phyloP scores from a whole-genome alignment of 2,888 invertebrate genomes.

The Lithophane socia region DNA sequence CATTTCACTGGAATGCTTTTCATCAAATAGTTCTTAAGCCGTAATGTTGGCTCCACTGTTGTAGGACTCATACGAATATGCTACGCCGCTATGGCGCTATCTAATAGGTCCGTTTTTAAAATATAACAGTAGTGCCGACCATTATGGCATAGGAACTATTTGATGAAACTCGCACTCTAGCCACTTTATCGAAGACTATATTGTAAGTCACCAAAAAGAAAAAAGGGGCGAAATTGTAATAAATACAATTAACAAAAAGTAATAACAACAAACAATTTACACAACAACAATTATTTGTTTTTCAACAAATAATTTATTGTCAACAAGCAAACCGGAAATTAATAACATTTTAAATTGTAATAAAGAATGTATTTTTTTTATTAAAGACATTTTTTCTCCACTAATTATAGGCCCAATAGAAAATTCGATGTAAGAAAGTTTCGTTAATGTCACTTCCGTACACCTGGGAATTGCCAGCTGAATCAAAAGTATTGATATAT shows the following conservation, averaged over 20 bases:
- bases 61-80: no score
- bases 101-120: no score
- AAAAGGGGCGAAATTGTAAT: neutral
- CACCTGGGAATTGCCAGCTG: slow-evolving; percentile 45
- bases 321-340: no score
- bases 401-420: neutral
- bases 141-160: no score
- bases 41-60: no score
- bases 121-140: no score
- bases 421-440: neutral
- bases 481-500: slow-evolving; percentile 16
- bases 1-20: neutral
- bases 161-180: no score
- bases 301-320: neutral
- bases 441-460: slow-evolving; percentile 2
- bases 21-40: no score
- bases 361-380: no score
- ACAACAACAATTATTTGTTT: neutral
- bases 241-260: neutral
- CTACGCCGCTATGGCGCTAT: no score
- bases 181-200: neutral
- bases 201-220: neutral
- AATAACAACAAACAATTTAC: no score
- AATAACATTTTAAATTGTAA: neutral
- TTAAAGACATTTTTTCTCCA: no score